Percentiles rank a stretch among this genome's conserved stretches.
phyloP scores from a whole-genome alignment of 1,140 invertebrate genomes.

The Meteorus sp. region DNA sequence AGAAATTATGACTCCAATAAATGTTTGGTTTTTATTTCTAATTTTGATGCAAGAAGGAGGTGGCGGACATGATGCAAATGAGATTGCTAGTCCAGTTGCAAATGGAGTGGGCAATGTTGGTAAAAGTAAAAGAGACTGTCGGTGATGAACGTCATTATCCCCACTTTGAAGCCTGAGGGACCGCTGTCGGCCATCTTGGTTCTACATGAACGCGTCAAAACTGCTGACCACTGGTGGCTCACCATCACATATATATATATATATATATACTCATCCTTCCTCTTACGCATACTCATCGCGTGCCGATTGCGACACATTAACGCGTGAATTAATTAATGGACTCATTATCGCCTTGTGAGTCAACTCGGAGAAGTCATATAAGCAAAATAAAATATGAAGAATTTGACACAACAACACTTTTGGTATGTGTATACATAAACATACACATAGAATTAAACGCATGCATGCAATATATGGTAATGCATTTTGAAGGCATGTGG shows the following conservation, averaged over 20 bases:
- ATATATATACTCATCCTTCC: conserved; percentile 15
- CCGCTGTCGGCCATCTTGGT: conserved; percentile 54
- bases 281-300: conserved; percentile 40
- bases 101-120: no score
- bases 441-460: neutral
- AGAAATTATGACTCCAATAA: no score
- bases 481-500: conserved; percentile 23
- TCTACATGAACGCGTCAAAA: conserved; percentile 43
- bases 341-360: conserved; percentile 38
- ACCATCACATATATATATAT: no score
- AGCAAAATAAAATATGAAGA: neutral
- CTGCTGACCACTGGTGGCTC: conserved; percentile 31
- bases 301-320: conserved; percentile 47
- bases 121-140: conserved; percentile 41
- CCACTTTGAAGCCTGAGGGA: conserved; percentile 44
- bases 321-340: conserved; percentile 53
- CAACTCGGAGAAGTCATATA: neutral
- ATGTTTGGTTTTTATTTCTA: no score
- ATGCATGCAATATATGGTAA: conserved; percentile 19
- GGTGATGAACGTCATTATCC: conserved; percentile 59
- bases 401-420: neutral
- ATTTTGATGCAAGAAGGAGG: neutral
- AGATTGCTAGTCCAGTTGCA: neutral
- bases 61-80: neutral
- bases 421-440: neutral